These are phyloP conservation scores for Graptemys geographica DNA, from an alignment of 2,797 vertebrate genomes.

Conservation along the genomic window DNA sequence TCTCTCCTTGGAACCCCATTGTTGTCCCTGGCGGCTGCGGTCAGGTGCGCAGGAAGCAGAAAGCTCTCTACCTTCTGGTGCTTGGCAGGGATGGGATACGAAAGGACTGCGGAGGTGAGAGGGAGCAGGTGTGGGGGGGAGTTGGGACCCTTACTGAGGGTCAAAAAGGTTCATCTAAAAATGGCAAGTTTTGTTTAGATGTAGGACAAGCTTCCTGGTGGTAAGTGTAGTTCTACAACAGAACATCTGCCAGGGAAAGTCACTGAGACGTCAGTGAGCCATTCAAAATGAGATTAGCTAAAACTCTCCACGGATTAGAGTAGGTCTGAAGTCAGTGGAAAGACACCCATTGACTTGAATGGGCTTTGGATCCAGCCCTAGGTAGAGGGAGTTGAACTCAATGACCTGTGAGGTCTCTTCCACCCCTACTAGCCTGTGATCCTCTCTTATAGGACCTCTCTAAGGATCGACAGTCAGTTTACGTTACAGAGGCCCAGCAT, in stretches of 20 bases:
- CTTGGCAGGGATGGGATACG: not conserved
- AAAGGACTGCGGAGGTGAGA: not conserved
- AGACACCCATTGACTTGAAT: not conserved
- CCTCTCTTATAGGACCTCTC: constrained; percentile 66
- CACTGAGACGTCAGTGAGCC: not conserved
- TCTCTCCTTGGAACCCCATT: not conserved
- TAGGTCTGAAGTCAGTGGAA: not conserved
- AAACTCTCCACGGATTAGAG: not conserved
- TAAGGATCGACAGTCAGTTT: constrained; percentile 47
- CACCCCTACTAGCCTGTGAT: not conserved
- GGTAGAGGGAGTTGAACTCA: not conserved
- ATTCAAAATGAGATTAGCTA: too few species aligned
- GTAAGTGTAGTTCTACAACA: not conserved
- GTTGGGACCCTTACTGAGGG: not conserved
- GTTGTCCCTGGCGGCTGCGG: too few species aligned
- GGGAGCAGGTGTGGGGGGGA: not conserved
- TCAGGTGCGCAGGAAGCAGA: not conserved
- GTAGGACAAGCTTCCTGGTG: not conserved
- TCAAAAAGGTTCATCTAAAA: not conserved
- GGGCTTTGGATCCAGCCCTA: not conserved
- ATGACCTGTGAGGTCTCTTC: not conserved
- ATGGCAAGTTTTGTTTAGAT: not conserved
- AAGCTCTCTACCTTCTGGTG: not conserved
- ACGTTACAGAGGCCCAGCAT: constrained; percentile 66
- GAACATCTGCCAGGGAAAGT: not conserved